Conservation (phyloP, 2,113 vertebrate species). For the Pontoporia blainvillei region DNA sequence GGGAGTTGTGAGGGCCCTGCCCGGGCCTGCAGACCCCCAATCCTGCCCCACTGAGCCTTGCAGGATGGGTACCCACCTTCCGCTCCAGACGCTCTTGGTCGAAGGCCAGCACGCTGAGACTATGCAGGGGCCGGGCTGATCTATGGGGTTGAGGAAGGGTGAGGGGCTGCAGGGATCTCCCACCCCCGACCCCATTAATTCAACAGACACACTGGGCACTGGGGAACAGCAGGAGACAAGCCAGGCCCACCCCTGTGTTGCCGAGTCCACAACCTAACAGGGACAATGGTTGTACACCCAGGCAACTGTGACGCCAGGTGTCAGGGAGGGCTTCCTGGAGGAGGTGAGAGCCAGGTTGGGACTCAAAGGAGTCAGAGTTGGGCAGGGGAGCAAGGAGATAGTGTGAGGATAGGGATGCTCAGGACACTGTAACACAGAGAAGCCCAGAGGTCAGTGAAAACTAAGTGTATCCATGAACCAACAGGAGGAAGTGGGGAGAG, state of each 20-base stretch:
- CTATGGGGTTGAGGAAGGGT: slow-evolving; percentile 41
- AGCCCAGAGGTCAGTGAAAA: neutral
- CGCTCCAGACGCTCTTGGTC: slow-evolving; percentile 89
- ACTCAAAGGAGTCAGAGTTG: neutral
- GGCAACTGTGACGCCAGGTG: neutral
- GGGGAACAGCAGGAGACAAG: neutral
- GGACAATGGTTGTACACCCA: neutral
- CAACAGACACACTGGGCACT: neutral
- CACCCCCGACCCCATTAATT: neutral
- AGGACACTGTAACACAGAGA: neutral
- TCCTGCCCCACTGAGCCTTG: neutral
- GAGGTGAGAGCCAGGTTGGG: neutral
- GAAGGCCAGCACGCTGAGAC: slow-evolving; percentile 89
- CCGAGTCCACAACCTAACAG: neutral
- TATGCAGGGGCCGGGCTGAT: slow-evolving; percentile 84
- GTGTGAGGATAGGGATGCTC: neutral
- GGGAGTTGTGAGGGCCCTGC: neutral
- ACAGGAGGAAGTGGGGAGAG: neutral
- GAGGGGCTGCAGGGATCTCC: neutral
- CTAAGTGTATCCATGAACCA: neutral
- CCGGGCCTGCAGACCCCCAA: neutral
- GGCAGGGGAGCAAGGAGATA: neutral
- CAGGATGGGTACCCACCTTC: slow-evolving; percentile 80
- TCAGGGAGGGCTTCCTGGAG: neutral
- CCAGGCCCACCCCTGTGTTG: neutral